A percentile compares a stretch with the other conserved stretches of the same genome.
Conservation (phyloP, 2,797 vertebrate species). For the Platalea minor region DNA sequence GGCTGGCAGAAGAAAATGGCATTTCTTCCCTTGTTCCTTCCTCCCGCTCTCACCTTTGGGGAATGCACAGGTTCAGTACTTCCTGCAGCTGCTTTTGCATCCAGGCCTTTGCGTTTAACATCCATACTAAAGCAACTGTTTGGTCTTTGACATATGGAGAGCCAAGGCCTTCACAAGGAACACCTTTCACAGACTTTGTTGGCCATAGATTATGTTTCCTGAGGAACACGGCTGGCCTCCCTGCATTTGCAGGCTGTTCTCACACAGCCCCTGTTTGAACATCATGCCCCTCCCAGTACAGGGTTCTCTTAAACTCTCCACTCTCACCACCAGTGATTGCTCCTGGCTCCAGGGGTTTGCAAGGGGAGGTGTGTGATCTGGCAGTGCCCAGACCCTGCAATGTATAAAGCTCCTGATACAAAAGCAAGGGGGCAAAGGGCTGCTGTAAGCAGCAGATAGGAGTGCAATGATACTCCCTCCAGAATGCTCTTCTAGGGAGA, state of each 20-base stretch:
- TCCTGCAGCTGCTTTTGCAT: neutral
- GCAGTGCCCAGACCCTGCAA: neutral
- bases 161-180: neutral
- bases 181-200: neutral
- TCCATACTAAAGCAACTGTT: neutral
- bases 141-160: neutral
- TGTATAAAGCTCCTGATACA: neutral
- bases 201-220: neutral
- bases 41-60: neutral
- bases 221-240: neutral
- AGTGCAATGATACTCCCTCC: neutral
- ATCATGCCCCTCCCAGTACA: neutral
- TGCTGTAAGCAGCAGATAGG: neutral
- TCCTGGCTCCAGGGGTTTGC: neutral
- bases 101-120: neutral
- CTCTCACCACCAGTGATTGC: neutral
- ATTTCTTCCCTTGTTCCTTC: neutral
- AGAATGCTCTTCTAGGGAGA: neutral
- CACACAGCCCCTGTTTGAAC: neutral
- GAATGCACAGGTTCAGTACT: neutral
- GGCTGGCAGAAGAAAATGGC: neutral
- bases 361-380: neutral
- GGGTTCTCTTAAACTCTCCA: neutral
- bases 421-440: neutral
- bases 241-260: neutral